A percentile compares a stretch with the other conserved stretches of the same genome.
These are phyloP conservation scores for Gymnoscopelus braueri DNA, from an alignment of 2,797 vertebrate genomes.

Conservation along the genomic window DNA sequence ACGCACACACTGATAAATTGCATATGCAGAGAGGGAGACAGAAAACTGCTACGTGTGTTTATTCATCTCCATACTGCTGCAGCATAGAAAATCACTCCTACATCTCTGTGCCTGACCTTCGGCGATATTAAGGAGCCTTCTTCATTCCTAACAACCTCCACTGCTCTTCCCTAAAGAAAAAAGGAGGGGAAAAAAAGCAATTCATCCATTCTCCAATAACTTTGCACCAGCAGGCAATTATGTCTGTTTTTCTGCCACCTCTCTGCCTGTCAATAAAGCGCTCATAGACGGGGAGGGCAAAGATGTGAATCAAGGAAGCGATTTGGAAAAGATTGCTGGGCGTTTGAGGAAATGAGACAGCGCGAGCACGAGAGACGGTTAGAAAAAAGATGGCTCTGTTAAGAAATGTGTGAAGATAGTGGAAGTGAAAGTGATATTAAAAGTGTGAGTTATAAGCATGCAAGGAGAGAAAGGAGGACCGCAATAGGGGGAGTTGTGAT, in stretches of 20 bases:
- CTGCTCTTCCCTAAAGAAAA: constrained; percentile 64
- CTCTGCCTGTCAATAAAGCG: constrained; percentile 79
- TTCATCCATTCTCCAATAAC: constrained; percentile 82
- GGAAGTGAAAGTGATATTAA: constrained; percentile 66
- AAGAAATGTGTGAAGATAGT: constrained; percentile 64
- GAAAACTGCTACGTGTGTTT: constrained; percentile 51
- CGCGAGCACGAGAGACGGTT: constrained; percentile 21
- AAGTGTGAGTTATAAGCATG: constrained; percentile 49
- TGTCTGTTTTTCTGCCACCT: constrained; percentile 77
- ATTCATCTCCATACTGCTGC: constrained; percentile 54
- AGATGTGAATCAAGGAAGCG: constrained; percentile 79
- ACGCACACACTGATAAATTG: constrained; percentile 41
- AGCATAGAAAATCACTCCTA: constrained; percentile 44
- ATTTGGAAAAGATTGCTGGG: constrained; percentile 74
- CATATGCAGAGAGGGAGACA: constrained; percentile 43
- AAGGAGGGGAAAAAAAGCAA: constrained; percentile 46
- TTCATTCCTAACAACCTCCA: constrained; percentile 68
- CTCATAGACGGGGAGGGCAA: constrained; percentile 75
- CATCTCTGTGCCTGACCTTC: constrained; percentile 72
- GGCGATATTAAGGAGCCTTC: constrained; percentile 71
- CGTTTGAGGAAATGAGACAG: constrained; percentile 76
- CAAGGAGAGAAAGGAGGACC: constrained; percentile 21
- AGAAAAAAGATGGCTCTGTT: constrained; percentile 46
- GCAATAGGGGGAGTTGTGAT: constrained; percentile 49
- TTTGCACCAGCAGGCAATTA: constrained; percentile 77